These are phyloP conservation scores for Furcifer pardalis DNA, from an alignment of 2,797 vertebrate genomes.

Conservation along the genomic window DNA sequence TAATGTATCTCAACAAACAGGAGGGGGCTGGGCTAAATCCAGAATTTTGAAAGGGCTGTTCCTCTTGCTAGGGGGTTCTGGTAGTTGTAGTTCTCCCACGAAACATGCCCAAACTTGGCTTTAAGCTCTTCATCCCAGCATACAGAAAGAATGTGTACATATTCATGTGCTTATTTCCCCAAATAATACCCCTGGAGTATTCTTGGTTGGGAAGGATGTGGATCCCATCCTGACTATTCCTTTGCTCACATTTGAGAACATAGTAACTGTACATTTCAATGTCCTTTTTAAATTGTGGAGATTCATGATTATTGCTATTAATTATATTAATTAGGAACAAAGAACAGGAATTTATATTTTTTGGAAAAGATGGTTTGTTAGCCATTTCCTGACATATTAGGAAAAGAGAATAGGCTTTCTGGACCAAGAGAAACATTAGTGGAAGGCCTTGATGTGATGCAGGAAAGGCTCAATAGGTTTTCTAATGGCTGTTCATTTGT, in stretches of 20 bases:
- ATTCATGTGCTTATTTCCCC: too few relatives aligned
- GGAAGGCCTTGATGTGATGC: neutral
- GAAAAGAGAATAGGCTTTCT: neutral
- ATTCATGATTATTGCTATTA: constrained; percentile 12
- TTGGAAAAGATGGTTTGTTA: neutral
- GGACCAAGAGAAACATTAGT: neutral
- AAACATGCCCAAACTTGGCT: too few relatives aligned
- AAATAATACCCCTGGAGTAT: neutral
- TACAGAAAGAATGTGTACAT: too few relatives aligned
- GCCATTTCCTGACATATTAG: neutral
- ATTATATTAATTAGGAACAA: neutral
- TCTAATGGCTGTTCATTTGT: too few relatives aligned
- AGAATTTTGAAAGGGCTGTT: too few relatives aligned
- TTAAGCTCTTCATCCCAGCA: too few relatives aligned
- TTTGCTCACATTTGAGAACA: neutral
- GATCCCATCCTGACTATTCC: neutral
- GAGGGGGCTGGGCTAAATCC: too few relatives aligned
- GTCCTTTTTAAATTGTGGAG: neutral
- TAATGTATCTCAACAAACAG: too few relatives aligned
- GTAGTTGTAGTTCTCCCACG: too few relatives aligned
- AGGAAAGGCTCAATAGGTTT: neutral
- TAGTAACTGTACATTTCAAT: neutral
- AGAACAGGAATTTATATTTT: neutral
- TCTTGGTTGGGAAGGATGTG: neutral
- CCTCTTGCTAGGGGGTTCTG: too few relatives aligned